phyloP scores from a whole-genome alignment of 2,888 invertebrate species.

The Lamellibrachia columna region DNA sequence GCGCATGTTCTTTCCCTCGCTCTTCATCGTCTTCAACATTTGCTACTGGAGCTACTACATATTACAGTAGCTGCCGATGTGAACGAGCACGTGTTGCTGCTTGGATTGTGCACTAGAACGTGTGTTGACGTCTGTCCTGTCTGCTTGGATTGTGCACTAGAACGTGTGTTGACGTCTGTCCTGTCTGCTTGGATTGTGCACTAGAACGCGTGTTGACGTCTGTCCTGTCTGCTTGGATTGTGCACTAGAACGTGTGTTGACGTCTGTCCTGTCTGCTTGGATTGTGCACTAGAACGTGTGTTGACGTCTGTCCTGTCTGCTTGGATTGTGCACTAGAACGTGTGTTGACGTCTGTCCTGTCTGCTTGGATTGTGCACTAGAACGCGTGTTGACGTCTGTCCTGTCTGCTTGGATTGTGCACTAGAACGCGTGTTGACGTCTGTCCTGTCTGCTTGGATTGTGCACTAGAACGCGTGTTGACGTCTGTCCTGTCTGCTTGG shows the following conservation, averaged over 20 bases:
- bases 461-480: not conserved
- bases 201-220: not conserved
- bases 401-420: not conserved
- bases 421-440: not conserved
- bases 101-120: not conserved
- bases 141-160: too few relatives aligned
- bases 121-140: not conserved
- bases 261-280: not conserved
- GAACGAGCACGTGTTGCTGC: not conserved
- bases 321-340: not conserved
- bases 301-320: not conserved
- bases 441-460: not conserved
- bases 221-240: not conserved
- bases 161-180: not conserved
- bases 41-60: slow-evolving; percentile 88
- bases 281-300: not conserved
- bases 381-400: not conserved
- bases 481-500: not conserved
- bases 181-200: not conserved
- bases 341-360: not conserved
- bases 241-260: not conserved
- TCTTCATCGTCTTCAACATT: slow-evolving; percentile 93
- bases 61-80: slow-evolving; percentile 31
- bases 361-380: too few relatives aligned
- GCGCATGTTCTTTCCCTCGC: slow-evolving; percentile 92